Evolutionary conservation across 2,113 vertebrate genomes (phyloP), one percentile per base, ranked within the genome.

Genomic region (Pholis gunnellus): DNA sequence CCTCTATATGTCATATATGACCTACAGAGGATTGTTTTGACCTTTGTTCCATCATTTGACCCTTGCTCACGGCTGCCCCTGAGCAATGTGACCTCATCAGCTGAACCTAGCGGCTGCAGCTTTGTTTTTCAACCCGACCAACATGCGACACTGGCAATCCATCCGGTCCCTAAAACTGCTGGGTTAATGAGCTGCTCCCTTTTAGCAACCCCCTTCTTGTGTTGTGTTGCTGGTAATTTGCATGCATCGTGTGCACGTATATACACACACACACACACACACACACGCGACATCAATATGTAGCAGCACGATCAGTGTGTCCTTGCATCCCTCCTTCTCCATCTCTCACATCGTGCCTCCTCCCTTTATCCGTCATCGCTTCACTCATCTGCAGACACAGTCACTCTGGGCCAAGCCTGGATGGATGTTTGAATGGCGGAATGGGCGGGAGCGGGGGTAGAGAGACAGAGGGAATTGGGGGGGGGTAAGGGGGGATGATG

Each of bases 71-170:
- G 75, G 77, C 40, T 77, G 36, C 87, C 83, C 66, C 69, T 5
- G 22, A 87, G 86, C 73, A 70, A 81, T 56, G 52, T 81, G 84
- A 89, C 82, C 75, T 90, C 86, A 89, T 86, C 82, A 75, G 73
- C 73, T 71, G 68, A 60, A 73, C n/a, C 36, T 31, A 48, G 1
- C 42, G 5, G 61, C 63, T 80, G 29, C 76, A 68, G 65, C 60
- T 52, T 72, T 15, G 56, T 27, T 61, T 52, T 71, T 64, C 40
- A 69, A 71, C 50, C 22, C 50, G 2, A 74, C 71, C 44, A 74
- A 72, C 73, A 67, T 73, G 73, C 61, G 38, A 81, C 48, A 54
- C 66, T 38, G 38, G 38, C 60, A 72, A 75, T 73, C 67, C 67
- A 69, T 71, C 65, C 9, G 14, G 48, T 42, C 42, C 42, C 64